Conservation (phyloP, 2,797 vertebrate genomes). For the Centropyge bicolor region DNA sequence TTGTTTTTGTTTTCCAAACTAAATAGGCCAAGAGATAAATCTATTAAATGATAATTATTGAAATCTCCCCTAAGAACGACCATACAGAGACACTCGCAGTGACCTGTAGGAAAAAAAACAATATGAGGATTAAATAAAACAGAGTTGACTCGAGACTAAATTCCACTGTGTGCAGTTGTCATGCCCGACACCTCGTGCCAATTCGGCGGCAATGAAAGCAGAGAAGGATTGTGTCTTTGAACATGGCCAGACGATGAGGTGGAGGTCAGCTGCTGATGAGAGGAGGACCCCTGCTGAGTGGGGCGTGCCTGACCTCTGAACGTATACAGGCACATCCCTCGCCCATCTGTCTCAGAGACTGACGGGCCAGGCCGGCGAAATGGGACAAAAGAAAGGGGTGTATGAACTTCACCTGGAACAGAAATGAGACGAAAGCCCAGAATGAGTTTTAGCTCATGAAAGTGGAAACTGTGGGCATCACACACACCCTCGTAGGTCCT, state of each 20-base stretch:
- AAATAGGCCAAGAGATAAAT: conserved; percentile 2
- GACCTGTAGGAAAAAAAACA: neutral
- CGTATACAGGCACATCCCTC: conserved; percentile 66
- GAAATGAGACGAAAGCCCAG: conserved; percentile 40
- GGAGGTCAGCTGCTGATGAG: conserved; percentile 80
- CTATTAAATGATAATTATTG: neutral
- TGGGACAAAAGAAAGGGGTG: conserved; percentile 52
- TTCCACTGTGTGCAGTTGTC: conserved; percentile 5
- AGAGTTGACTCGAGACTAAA: neutral
- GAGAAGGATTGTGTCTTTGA: conserved; percentile 73
- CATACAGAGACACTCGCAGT: neutral
- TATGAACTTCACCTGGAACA: conserved; percentile 66
- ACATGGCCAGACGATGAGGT: conserved; percentile 77
- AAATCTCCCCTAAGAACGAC: neutral
- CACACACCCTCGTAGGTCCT: neutral
- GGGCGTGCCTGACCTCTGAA: conserved; percentile 79
- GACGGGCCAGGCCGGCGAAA: conserved; percentile 56
- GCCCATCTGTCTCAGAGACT: conserved; percentile 79
- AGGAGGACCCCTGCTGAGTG: conserved; percentile 76
- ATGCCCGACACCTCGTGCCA: conserved; percentile 14
- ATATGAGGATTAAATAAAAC: neutral
- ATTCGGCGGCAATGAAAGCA: conserved; percentile 45
- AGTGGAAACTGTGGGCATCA: conserved; percentile 16
- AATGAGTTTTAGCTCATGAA: conserved; percentile 19
- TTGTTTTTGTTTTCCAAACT: no score